Conservation (phyloP, 2,888 invertebrate species). For the Serripes groenlandicus region DNA sequence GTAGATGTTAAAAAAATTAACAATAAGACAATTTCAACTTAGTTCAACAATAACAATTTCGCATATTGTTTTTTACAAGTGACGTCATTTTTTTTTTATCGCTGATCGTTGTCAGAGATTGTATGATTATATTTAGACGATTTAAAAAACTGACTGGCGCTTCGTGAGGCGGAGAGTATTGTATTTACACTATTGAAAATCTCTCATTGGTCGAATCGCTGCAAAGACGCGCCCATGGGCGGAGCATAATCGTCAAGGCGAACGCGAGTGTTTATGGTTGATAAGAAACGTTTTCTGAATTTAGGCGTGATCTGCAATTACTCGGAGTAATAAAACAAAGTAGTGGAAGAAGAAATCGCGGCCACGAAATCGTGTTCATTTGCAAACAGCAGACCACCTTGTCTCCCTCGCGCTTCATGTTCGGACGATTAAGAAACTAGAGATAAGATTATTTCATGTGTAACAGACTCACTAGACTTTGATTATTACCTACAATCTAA, state of each 20-base stretch:
- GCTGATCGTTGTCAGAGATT: conserved; percentile 12
- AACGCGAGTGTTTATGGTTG: conserved; percentile 63
- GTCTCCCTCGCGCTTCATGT: conserved; percentile 40
- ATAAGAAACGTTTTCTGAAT: conserved; percentile 60
- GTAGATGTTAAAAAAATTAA: too few relatives aligned
- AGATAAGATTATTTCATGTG: conserved; percentile 62
- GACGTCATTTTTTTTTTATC: not conserved
- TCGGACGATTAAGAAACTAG: conserved; percentile 47
- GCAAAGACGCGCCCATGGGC: conserved; percentile 41
- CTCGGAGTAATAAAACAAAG: conserved; percentile 70
- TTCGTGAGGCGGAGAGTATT: conserved; percentile 35
- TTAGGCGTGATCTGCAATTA: conserved; percentile 68
- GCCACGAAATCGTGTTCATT: conserved; percentile 69
- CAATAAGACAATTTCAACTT: too few relatives aligned
- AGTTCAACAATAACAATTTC: too few relatives aligned
- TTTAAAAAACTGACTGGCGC: conserved; percentile 5
- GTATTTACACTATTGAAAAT: conserved; percentile 39
- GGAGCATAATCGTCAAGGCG: conserved; percentile 31
- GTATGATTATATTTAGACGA: conserved; percentile 6
- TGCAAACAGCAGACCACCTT: conserved; percentile 61
- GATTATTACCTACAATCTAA: conserved; percentile 17
- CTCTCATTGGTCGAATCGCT: conserved; percentile 35
- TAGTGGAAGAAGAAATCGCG: conserved; percentile 71
- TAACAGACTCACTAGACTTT: conserved; percentile 34
- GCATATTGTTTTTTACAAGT: not conserved